These are phyloP conservation scores for Tanypteryx hageni DNA, from an alignment of 2,888 invertebrate genomes.

Conservation along the genomic window DNA sequence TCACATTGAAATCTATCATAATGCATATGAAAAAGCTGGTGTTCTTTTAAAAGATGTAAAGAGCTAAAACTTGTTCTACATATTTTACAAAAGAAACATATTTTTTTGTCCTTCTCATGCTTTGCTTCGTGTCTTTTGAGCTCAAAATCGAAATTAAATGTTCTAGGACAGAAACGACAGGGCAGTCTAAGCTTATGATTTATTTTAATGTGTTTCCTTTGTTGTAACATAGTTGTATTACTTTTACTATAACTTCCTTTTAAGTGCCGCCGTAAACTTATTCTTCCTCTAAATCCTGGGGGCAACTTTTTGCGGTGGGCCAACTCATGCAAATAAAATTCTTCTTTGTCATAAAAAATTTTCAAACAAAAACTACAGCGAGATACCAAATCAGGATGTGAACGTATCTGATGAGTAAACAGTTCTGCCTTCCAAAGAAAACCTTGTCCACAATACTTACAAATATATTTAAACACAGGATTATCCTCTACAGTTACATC, in stretches of 20 bases:
- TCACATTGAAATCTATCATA: slow-evolving; percentile 18
- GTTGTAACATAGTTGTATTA: neutral
- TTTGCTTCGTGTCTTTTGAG: slow-evolving; percentile 16
- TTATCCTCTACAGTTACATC: neutral
- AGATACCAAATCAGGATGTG: slow-evolving; percentile 45
- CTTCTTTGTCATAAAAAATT: slow-evolving; percentile 45
- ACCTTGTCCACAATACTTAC: slow-evolving; percentile 24
- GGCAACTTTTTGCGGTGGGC: neutral
- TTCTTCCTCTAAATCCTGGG: neutral
- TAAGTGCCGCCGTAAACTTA: neutral
- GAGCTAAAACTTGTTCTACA: neutral
- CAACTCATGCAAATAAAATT: slow-evolving; percentile 7
- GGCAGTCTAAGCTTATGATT: neutral
- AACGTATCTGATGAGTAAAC: slow-evolving; percentile 21
- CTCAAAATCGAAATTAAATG: neutral
- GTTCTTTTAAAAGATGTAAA: neutral
- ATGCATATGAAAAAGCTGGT: slow-evolving; percentile 12
- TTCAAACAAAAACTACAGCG: slow-evolving; percentile 48
- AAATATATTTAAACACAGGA: neutral
- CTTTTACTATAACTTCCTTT: neutral
- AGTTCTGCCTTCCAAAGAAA: slow-evolving; percentile 45
- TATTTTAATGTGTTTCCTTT: neutral
- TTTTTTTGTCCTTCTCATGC: neutral
- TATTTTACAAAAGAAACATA: neutral
- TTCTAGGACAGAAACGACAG: slow-evolving; percentile 42